Base-by-base conservation (phyloP, 2,888 invertebrate genomes). In the Norana najaformis region DNA sequence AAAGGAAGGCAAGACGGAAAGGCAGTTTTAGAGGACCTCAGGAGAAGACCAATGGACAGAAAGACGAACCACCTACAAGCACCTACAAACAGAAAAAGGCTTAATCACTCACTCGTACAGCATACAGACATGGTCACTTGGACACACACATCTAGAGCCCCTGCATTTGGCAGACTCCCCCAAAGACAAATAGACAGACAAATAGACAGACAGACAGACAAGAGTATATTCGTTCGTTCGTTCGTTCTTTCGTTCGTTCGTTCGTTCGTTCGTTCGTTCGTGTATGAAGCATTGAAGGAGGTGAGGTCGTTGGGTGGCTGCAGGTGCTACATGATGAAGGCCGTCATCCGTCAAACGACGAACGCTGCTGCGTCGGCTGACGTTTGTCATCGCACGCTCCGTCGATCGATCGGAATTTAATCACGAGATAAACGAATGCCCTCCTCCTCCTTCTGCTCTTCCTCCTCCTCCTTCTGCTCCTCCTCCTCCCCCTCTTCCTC, bases 361-460 rank as follows among this genome's bases (percentile, higher is more conserved):
- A n/a, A 30, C n/a, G 69, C 30, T 69, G n/a, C n/a, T 69, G n/a
- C n/a, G 30, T 69, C 69, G n/a, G 69, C 11, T 13, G 69, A 69
- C 69, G 69, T 69, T 69, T 69, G 69, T 69, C 69, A 69, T 69
- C 69, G 30, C 69, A 69, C 69, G n/a, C n/a, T 69, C n/a, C 30
- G 69, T 69, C 69, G 69, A 69, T 69, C 69, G 69, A 69, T 69
- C 30, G 69, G 69, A 69, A 69, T 69, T 69, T 69, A 69, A 69
- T 69, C 69, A 69, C 69, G 69, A 69, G 69, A 69, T 69, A n/a
- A 69, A 69, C 69, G 69, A 69, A 69, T n/a, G 69, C 69, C 69
- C 23, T 23, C 53, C 30, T 23, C 53, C 30, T 53, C 23, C 53
- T 53, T 30, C 30, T 53, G 3, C 30, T 53, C 53, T 3, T 53